Evolutionary conservation across 2,113 vertebrate genomes (phyloP), one percentile per base, ranked within the genome.

Genomic region (Myotis yumanensis): DNA sequence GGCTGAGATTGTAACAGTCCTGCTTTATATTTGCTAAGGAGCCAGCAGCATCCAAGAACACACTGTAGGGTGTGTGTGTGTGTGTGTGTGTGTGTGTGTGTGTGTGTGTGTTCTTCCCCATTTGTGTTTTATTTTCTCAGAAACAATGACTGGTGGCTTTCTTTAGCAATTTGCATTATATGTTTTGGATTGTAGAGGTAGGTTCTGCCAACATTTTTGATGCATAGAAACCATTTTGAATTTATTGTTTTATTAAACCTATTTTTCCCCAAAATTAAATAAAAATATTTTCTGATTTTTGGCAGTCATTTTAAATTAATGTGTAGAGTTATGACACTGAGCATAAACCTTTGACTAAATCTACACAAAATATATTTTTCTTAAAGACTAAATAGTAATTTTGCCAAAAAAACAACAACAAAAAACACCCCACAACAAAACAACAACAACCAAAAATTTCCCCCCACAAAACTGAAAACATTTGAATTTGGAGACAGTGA

Each of bases 401-500:
- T 88, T 86, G 9, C 17, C n/a, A n/a, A n/a, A n/a, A n/a, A n/a
- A n/a, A n/a, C n/a, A n/a, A n/a, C n/a, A n/a, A 73, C 71, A 51
- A 43, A 57, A 15, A 20, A 30, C 9, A 14, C 23, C 22, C 9
- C 54, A 23, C 54, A 23, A 8, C 22, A 57, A 57, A 23, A 57
- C 40, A 40, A 57, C 22, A 57, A 54, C 52, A 0, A 57, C 54
- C 54, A 57, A 57, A 57, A 57, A 57, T 10, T 59, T 43, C 22
- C 23, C 57, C 57, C 22, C 23, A 71, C 12, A 59, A 82, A 96
- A 86, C 20, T 77, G 89, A 95, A 89, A 93, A 64, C 20, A 80
- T 89, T 96, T 91, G 28, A 91, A 79, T 86, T 94, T 96, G n/a
- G 59, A 91, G 80, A 91, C 20, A 84, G 28, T 72, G 43, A 92